A percentile compares a stretch with the other conserved stretches of the same genome.
phyloP scores from a whole-genome alignment of 1,140 invertebrate species.

The Drosophila cardini region DNA sequence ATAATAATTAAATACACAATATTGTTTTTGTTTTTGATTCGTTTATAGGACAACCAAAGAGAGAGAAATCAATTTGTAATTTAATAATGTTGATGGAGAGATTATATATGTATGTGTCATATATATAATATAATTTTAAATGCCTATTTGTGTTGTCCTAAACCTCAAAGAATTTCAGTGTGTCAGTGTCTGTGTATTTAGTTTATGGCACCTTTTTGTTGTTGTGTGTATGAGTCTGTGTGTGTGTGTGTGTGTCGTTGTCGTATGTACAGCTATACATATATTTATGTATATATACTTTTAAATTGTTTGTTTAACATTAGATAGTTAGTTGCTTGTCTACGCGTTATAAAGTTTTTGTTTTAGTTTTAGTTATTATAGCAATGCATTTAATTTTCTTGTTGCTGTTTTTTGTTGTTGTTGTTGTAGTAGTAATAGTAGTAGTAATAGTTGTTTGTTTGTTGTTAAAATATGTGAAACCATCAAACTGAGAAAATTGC shows the following conservation, averaged over 20 bases:
- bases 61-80: slow-evolving; percentile 28
- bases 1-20: slow-evolving; percentile 31
- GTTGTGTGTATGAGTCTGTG: slow-evolving; percentile 43
- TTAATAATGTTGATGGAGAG: slow-evolving; percentile 31
- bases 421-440: slow-evolving; percentile 29
- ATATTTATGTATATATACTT: slow-evolving; percentile 22
- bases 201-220: slow-evolving; percentile 55
- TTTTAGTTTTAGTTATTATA: slow-evolving; percentile 55
- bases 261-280: slow-evolving; percentile 38
- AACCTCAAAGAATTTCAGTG: slow-evolving; percentile 60
- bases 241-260: slow-evolving; percentile 16
- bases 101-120: slow-evolving; percentile 41
- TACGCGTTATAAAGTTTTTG: slow-evolving; percentile 67
- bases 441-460: slow-evolving; percentile 26
- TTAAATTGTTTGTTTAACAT: slow-evolving; percentile 42
- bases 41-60: slow-evolving; percentile 50
- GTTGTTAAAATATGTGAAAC: slow-evolving; percentile 73
- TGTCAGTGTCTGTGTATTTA: slow-evolving; percentile 43
- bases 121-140: slow-evolving; percentile 60
- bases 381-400: slow-evolving; percentile 58
- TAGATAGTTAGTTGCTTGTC: slow-evolving; percentile 58
- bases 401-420: slow-evolving; percentile 32
- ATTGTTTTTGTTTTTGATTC: slow-evolving; percentile 23
- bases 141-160: slow-evolving; percentile 77
- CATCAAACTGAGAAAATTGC: slow-evolving; percentile 83